A percentile compares a stretch with the other conserved stretches of the same genome.
Conservation (phyloP, 2,888 invertebrate genomes). For the Uropetala carovei region DNA sequence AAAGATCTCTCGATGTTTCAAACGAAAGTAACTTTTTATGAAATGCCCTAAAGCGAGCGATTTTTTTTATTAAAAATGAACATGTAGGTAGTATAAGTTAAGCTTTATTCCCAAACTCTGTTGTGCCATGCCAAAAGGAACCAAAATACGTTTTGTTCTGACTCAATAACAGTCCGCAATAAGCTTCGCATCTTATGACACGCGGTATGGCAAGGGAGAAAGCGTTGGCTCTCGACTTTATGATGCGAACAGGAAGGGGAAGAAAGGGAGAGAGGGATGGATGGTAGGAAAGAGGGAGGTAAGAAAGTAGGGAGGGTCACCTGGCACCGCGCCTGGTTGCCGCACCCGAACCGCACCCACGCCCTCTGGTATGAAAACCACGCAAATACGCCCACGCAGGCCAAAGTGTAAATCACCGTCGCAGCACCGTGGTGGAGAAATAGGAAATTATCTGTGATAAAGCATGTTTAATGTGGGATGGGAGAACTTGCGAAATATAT, state of each 20-base stretch:
- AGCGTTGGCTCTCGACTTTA: not conserved
- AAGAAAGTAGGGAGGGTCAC: conserved; percentile 14
- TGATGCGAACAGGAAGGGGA: not conserved
- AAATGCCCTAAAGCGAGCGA: not conserved
- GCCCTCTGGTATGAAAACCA: conserved; percentile 60
- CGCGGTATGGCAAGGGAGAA: not conserved
- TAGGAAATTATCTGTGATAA: not conserved
- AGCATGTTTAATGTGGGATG: conserved; percentile 25
- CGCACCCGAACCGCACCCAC: conserved; percentile 63
- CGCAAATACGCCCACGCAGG: conserved; percentile 57
- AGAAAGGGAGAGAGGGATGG: not conserved
- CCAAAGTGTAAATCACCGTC: conserved; percentile 48
- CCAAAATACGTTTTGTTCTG: not conserved
- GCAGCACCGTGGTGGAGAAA: conserved; percentile 18
- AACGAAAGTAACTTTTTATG: not conserved
- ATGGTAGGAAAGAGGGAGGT: not conserved
- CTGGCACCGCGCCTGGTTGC: conserved; percentile 60
- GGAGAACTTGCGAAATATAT: conserved; percentile 30
- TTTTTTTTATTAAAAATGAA: not conserved
- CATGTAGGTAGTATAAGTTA: not conserved
- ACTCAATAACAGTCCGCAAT: conserved; percentile 15
- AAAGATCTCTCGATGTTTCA: too few relatives aligned
- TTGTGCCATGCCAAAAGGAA: not conserved
- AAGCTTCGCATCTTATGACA: conserved; percentile 33
- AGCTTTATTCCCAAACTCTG: conserved; percentile 1